Evolutionary conservation across 2,797 vertebrate species (phyloP).

Genomic region (Nannoperca obscura): DNA sequence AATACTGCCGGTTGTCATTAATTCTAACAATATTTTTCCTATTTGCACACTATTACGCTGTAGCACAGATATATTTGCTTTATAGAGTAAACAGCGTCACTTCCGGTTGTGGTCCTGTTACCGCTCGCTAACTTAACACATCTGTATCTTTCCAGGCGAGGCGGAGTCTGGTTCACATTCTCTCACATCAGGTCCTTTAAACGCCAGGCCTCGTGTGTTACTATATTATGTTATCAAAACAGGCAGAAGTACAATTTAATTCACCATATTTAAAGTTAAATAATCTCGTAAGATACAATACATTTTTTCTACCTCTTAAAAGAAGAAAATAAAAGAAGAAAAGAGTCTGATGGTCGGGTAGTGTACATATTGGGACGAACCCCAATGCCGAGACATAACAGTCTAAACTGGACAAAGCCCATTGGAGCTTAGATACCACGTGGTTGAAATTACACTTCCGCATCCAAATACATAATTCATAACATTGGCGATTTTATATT

Average conservation of each 20-base stretch:
- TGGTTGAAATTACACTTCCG: constrained; percentile 40
- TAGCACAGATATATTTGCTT: not conserved
- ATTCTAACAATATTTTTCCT: rapidly evolving
- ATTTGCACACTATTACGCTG: rapidly evolving
- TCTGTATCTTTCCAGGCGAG: constrained; percentile 76
- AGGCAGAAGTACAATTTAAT: rapidly evolving
- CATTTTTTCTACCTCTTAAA: rapidly evolving
- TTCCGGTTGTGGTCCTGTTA: constrained; percentile 5
- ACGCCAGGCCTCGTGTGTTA: not conserved
- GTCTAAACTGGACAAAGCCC: constrained; percentile 10
- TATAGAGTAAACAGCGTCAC: not conserved
- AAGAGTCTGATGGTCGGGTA: not conserved
- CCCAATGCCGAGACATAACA: constrained; percentile 36
- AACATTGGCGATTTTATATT: not conserved
- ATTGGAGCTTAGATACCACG: constrained; percentile 60
- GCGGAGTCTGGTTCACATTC: constrained; percentile 48
- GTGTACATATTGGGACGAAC: constrained; percentile 38
- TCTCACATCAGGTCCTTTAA: not conserved
- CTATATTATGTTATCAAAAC: rapidly evolving
- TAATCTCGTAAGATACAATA: rapidly evolving
- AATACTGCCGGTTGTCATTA: rapidly evolving
- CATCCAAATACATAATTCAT: constrained; percentile 28
- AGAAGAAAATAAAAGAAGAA: not conserved
- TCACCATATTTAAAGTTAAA: rapidly evolving
- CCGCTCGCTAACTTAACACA: constrained; percentile 33